phyloP scores from a whole-genome alignment of 2,113 vertebrate genomes.

The Vombatus ursinus region DNA sequence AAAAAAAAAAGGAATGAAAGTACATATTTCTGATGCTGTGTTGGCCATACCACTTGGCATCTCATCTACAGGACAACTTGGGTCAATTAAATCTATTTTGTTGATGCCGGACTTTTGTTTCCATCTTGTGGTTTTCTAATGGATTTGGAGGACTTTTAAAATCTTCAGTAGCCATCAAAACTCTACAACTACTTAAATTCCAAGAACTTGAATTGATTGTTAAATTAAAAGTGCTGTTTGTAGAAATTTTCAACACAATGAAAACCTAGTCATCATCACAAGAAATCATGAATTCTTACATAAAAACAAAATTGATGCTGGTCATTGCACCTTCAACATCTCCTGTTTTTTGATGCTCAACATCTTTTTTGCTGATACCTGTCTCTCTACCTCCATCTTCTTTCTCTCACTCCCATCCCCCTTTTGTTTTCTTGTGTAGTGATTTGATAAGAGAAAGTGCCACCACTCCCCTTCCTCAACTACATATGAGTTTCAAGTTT shows the following conservation, averaged over 20 bases:
- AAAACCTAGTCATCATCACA: not conserved
- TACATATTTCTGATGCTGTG: not conserved
- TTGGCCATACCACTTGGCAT: not conserved
- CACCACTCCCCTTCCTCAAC: not conserved
- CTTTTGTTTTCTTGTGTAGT: not conserved
- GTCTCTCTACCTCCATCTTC: not conserved
- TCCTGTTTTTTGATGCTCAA: not conserved
- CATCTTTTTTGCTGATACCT: not conserved
- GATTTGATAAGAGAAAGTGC: not conserved
- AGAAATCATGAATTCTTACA: not conserved
- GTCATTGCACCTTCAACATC: not conserved
- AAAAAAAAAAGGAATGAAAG: too few relatives aligned
- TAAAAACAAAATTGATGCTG: not conserved
- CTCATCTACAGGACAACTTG: not conserved
- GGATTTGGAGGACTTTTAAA: not conserved
- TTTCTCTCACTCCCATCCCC: not conserved
- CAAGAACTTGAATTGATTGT: not conserved
- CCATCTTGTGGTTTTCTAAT: not conserved
- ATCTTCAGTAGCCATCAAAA: too few relatives aligned
- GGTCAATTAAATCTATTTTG: too few relatives aligned
- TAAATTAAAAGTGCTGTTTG: not conserved
- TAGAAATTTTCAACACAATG: not conserved
- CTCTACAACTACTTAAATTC: not conserved
- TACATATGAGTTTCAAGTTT: not conserved
- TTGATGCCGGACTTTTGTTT: not conserved